phyloP scores from a whole-genome alignment of 2,888 invertebrate species.

The Ophonus ardosiacus region DNA sequence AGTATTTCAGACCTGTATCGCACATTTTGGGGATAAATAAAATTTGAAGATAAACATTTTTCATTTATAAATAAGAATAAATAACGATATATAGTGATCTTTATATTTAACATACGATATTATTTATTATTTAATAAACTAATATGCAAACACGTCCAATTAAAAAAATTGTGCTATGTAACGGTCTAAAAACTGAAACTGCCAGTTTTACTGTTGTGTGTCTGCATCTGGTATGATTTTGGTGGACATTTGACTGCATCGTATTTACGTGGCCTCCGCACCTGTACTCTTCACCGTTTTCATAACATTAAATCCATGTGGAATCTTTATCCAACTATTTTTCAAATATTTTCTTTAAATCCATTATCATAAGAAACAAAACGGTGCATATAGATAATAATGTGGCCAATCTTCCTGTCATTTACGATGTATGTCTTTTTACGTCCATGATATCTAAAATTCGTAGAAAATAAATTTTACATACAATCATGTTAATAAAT shows the following conservation, averaged over 20 bases:
- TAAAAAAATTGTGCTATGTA: slow-evolving; percentile 56
- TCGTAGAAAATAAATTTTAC: slow-evolving; percentile 56
- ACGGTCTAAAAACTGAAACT: slow-evolving; percentile 62
- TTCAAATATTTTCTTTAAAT: background rate
- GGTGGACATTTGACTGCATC: slow-evolving; percentile 59
- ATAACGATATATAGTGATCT: slow-evolving; percentile 53
- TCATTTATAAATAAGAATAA: slow-evolving; percentile 52
- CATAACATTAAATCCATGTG: background rate
- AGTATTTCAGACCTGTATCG: slow-evolving; percentile 51
- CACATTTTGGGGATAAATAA: slow-evolving; percentile 44
- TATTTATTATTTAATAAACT: slow-evolving; percentile 54
- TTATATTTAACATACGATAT: slow-evolving; percentile 57
- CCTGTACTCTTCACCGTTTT: slow-evolving; percentile 6
- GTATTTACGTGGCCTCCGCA: slow-evolving; percentile 37
- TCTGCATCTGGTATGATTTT: slow-evolving; percentile 57
- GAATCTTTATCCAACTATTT: no score
- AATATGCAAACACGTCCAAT: slow-evolving; percentile 61
- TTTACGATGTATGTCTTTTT: slow-evolving; percentile 58
- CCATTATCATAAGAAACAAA: background rate
- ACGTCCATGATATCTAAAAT: slow-evolving; percentile 59
- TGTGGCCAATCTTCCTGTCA: slow-evolving; percentile 33
- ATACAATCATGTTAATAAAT: slow-evolving; percentile 59
- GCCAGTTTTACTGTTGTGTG: slow-evolving; percentile 61
- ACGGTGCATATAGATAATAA: background rate
- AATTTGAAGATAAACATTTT: slow-evolving; percentile 47